Percentiles rank a stretch among this genome's conserved stretches.
phyloP scores from a whole-genome alignment of 2,113 vertebrate genomes.

The Suricata suricatta region DNA sequence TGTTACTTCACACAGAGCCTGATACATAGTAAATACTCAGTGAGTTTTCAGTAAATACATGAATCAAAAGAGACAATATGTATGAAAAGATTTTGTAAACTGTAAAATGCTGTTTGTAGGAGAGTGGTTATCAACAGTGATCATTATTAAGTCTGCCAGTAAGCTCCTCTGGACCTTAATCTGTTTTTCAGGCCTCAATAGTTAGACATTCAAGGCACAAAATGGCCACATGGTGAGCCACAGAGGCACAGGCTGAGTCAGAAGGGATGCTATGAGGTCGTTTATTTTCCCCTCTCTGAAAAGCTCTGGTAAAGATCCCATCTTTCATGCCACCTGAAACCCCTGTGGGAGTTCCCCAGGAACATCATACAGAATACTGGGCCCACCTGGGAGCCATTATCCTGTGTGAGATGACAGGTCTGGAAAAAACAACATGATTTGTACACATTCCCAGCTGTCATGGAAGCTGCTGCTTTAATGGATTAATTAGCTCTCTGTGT shows the following conservation, averaged over 20 bases:
- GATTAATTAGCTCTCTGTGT: conserved; percentile 84
- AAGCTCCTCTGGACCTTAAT: background rate
- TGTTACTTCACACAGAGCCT: background rate
- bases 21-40: background rate
- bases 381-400: conserved; percentile 82
- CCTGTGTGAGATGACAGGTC: conserved; percentile 77
- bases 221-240: background rate
- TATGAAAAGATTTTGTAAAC: background rate
- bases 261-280: conserved; percentile 19
- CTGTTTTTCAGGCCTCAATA: background rate
- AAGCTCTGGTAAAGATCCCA: conserved; percentile 79
- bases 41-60: conserved; percentile 2
- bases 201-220: conserved; percentile 35
- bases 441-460: conserved; percentile 82
- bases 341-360: conserved; percentile 73
- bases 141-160: conserved; percentile 7
- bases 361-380: conserved; percentile 74
- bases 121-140: background rate
- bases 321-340: conserved; percentile 83
- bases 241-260: conserved; percentile 19
- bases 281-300: conserved; percentile 73
- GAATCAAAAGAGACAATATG: background rate
- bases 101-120: conserved; percentile 1
- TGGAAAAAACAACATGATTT: conserved; percentile 81
- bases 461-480: conserved; percentile 81